Evolutionary conservation across 2,888 invertebrate species (phyloP), one percentile per base, ranked within the genome.

Genomic region (Megalurothrips usitatus): DNA sequence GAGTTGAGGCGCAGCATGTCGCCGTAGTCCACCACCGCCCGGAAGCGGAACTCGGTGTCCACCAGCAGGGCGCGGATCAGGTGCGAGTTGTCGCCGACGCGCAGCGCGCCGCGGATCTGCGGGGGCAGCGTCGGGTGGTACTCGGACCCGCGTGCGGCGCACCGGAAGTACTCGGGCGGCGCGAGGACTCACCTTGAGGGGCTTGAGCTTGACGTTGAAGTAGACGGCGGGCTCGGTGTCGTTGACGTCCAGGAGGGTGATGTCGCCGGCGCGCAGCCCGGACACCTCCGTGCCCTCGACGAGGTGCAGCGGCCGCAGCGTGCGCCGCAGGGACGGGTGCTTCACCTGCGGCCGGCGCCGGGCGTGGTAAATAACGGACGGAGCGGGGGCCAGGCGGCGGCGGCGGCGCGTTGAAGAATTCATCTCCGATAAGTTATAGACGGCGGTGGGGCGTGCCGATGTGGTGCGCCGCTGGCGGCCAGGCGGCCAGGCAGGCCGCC

Each of bases 161-260:
- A n/a, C n/a, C n/a, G n/a, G n/a, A n/a, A n/a, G n/a, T n/a, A n/a
- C n/a, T n/a, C n/a, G n/a, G n/a, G n/a, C n/a, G n/a, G n/a, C n/a
- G n/a, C n/a, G n/a, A n/a, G n/a, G 34, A 43, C 34, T 58, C 10
- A 75, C 68, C 68, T 75, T 75, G 68, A 75, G 68, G 26, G 68
- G 68, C 26, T 75, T 75, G 68, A 75, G 68, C 68, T 75, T 75
- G 68, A 75, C 68, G 68, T 8, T 75, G 68, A 75, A 75, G 68
- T 75, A 75, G 68, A 75, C 26, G 68, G 68, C 68, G 68, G 68
- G 68, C 68, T 75, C 68, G 23, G 68, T 75, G 68, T 75, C 68
- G 68, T 75, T 75, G 68, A 75, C 68, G 68, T 12, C 68, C 23
- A 26, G 26, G 10, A 75, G 68, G 23, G 68, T 75, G 23, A 75